Percentiles rank a stretch among this genome's conserved stretches.
phyloP scores from a whole-genome alignment of 1,140 invertebrate species.

The Atopsyche davidsoni region DNA sequence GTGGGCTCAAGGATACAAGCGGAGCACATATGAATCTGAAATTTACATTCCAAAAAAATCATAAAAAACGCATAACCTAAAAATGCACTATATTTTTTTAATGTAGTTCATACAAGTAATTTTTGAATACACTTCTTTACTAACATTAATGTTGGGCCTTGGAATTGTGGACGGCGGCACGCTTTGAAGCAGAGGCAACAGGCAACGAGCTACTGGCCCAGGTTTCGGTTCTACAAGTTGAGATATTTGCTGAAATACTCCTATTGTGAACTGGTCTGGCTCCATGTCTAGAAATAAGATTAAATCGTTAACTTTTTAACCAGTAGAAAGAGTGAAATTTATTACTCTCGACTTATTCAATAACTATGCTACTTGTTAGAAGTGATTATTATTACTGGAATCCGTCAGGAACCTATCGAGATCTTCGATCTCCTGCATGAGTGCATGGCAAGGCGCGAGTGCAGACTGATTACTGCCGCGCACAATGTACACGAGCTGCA shows the following conservation, averaged over 20 bases:
- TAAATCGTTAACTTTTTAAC: no score
- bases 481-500: conserved; percentile 70
- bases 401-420: conserved; percentile 39
- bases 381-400: conserved; percentile 33
- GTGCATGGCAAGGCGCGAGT: conserved; percentile 37
- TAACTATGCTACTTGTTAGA: neutral
- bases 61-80: no score
- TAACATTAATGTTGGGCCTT: conserved; percentile 53
- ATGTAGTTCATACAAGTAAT: neutral
- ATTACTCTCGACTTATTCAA: no score
- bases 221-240: conserved; percentile 79
- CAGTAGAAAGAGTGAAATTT: no score
- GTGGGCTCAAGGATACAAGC: conserved; percentile 81
- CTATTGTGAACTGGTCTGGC: conserved; percentile 71
- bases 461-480: conserved; percentile 39
- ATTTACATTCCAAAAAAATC: conserved; percentile 6
- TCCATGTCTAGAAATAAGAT: conserved; percentile 45
- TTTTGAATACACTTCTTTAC: conserved; percentile 13
- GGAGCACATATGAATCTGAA: conserved; percentile 66
- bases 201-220: conserved; percentile 68
- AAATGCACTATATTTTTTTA: no score
- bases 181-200: conserved; percentile 71
- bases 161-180: conserved; percentile 56
- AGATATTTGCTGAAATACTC: conserved; percentile 71
- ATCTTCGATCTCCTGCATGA: conserved; percentile 43